Conservation (phyloP, 2,113 vertebrate species). For the Myrmecobius fasciatus region DNA sequence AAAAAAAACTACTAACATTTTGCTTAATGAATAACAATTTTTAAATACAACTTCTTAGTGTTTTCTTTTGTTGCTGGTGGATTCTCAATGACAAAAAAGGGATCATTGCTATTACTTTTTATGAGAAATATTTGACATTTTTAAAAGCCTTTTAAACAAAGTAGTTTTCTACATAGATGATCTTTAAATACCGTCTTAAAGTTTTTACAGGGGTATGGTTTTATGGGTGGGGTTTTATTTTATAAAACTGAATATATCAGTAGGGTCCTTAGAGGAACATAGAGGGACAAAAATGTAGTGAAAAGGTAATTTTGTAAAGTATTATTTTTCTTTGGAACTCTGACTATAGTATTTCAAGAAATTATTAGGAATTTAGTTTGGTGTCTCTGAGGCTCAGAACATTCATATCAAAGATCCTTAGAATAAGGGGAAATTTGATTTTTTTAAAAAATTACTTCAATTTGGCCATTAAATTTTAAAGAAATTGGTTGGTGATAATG, state of each 20-base stretch:
- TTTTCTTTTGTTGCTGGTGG: conserved; percentile 23
- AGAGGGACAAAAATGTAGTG: not conserved
- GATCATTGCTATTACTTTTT: conserved; percentile 5
- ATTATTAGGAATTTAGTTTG: not conserved
- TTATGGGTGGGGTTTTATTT: conserved; percentile 26
- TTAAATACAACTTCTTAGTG: not conserved
- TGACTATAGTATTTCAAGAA: not conserved
- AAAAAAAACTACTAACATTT: not conserved
- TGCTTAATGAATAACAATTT: not conserved
- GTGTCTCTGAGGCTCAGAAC: not conserved
- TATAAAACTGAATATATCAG: not conserved
- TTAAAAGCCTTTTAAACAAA: not conserved
- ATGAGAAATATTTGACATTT: conserved; percentile 47
- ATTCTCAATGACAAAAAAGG: conserved; percentile 4
- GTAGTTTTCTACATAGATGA: conserved; percentile 35
- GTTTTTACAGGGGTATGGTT: not conserved
- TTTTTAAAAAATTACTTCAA: not conserved
- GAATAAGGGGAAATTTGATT: not conserved
- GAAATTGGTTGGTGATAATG: conserved; percentile 20
- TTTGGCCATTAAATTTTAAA: conserved; percentile 29
- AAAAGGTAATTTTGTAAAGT: not conserved
- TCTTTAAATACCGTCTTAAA: not conserved
- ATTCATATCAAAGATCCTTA: conserved; percentile 28
- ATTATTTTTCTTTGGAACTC: not conserved
- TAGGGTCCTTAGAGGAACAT: not conserved